Evolutionary conservation across 2,113 vertebrate species (phyloP), one percentile per base, ranked within the genome.

Genomic region (Chloropsis cyanopogon): DNA sequence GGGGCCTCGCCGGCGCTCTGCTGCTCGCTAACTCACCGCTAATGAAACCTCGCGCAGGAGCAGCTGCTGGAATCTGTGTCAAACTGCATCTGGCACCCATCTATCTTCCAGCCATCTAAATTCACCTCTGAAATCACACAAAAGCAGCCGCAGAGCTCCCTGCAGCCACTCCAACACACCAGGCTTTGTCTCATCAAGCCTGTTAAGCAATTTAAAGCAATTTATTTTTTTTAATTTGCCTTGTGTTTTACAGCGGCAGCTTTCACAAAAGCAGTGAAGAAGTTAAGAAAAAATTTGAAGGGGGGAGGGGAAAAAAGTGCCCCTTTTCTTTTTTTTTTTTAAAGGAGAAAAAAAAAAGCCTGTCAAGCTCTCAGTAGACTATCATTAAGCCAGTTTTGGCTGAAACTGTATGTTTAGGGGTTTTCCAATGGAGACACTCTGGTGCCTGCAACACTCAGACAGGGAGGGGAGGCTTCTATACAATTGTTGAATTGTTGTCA

Each of bases 401-500:
- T 97, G 93, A 97, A 97, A 96, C 35, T 89, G 94, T 94, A 75
- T 94, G 93, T 96, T 95, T 94, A 96, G 93, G 97, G 95, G 96
- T 96, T 97, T 97, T 97, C 96, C 97, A 97, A 95, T 42, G 92
- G 96, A 98, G 97, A 98, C 97, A 97, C 94, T 93, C 96, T 98
- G 98, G 97, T 98, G 97, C 97, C 97, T 97, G 76, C 81, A 90
- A 96, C 93, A 94, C 92, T 97, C 96, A 96, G 97, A 94, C 97
- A 96, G 88, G 95, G 92, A 97, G 95, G 95, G 97, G 78, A 98
- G 97, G 95, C 97, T 98, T 96, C 97, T 91, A 88, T 97, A 97
- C 95, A 97, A 98, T 97, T 98, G 97, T 97, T 97, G 97, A 98
- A 97, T 97, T 98, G 98, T 98, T 98, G 97, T 97, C 97, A 98